phyloP scores from a whole-genome alignment of 2,113 vertebrate genomes.

The Paratilapia polleni region DNA sequence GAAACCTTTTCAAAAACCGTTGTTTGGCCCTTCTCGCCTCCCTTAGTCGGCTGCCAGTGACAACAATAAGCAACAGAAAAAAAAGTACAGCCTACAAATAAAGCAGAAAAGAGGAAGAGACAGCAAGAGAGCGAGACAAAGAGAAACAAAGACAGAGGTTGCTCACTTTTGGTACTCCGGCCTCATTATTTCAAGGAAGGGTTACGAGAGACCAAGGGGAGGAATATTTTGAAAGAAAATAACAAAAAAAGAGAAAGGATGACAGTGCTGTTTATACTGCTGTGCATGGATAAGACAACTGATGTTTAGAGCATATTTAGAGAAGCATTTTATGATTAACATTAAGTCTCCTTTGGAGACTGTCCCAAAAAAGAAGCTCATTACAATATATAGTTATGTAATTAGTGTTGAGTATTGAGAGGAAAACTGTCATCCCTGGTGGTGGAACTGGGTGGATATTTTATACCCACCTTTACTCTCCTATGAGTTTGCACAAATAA shows the following conservation, averaged over 20 bases:
- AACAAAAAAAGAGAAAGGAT: neutral
- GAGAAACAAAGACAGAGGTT: conserved; percentile 12
- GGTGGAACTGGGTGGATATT: too few species aligned
- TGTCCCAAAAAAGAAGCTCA: too few species aligned
- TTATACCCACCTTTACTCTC: too few species aligned
- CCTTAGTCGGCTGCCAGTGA: conserved; percentile 30
- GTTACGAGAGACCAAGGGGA: neutral
- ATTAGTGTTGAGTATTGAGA: too few species aligned
- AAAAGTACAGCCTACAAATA: neutral
- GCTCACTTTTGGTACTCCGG: conserved; percentile 41
- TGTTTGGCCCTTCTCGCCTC: conserved; percentile 45
- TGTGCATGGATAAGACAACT: neutral
- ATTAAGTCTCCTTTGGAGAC: neutral
- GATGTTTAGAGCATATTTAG: neutral
- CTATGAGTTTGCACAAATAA: too few species aligned
- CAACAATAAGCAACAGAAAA: conserved; percentile 15
- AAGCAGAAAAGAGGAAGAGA: conserved; percentile 6
- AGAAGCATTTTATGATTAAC: neutral
- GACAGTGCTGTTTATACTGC: neutral
- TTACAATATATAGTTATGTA: too few species aligned
- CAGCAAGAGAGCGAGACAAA: neutral
- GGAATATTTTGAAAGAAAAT: neutral
- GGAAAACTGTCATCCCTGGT: too few species aligned
- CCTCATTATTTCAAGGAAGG: conserved; percentile 64
- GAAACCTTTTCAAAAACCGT: conserved; percentile 9